Evolutionary conservation across 2,888 invertebrate genomes (phyloP).

Genomic region (Temnothorax rugatulus): DNA sequence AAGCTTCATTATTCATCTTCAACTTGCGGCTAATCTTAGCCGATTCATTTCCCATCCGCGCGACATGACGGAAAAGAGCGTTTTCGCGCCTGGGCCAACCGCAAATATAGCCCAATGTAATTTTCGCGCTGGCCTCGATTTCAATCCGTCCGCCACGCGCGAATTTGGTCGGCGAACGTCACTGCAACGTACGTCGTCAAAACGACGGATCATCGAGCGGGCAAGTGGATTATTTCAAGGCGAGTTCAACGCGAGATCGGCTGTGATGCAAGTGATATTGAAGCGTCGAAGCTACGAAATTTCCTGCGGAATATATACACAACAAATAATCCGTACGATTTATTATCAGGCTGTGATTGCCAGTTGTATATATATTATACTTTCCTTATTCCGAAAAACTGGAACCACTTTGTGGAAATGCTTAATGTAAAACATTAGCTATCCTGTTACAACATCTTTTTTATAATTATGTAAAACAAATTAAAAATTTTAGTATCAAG

Average conservation of each 20-base stretch:
- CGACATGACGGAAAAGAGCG: constrained; percentile 35
- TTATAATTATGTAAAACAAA: not conserved
- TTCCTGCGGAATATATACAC: not conserved
- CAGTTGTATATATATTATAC: not conserved
- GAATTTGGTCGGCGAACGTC: constrained; percentile 40
- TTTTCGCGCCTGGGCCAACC: not conserved
- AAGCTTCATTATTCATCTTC: constrained; percentile 30
- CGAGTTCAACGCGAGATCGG: not conserved
- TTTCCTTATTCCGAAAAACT: not conserved
- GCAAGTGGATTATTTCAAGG: constrained; percentile 35
- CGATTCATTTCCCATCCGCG: constrained; percentile 35
- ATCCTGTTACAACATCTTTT: not conserved
- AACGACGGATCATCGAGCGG: constrained; percentile 37
- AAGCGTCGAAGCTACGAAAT: constrained; percentile 11
- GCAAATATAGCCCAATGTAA: constrained; percentile 44
- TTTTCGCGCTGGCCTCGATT: constrained; percentile 45
- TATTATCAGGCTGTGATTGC: not conserved
- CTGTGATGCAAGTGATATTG: not conserved
- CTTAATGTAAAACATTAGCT: not conserved
- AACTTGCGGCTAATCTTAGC: constrained; percentile 26
- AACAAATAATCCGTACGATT: not conserved
- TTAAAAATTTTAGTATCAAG: too few species aligned
- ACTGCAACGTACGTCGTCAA: constrained; percentile 27
- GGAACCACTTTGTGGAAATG: not conserved
- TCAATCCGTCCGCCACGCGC: constrained; percentile 29